Evolutionary conservation across 2,797 vertebrate genomes (phyloP).

Genomic region (Tarsius wallacei): DNA sequence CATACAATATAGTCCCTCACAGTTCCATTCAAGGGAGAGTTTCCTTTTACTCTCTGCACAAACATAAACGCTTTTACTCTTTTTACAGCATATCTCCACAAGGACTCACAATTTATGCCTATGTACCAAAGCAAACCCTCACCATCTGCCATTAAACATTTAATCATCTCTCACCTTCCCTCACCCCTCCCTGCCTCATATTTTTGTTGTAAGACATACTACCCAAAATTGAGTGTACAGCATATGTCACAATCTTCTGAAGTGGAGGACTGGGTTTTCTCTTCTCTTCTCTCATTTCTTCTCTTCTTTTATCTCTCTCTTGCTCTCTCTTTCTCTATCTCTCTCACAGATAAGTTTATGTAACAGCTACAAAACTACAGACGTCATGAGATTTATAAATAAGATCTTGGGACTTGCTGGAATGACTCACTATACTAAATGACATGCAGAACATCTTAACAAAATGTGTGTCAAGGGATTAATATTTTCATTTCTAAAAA

Average conservation of each 20-base stretch:
- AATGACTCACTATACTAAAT: constrained; percentile 66
- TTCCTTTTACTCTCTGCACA: background rate
- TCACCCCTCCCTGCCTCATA: background rate
- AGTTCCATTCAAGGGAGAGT: background rate
- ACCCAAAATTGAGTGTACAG: background rate
- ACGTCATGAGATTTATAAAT: constrained; percentile 65
- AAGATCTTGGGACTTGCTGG: constrained; percentile 26
- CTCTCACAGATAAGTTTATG: constrained; percentile 51
- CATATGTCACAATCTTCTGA: background rate
- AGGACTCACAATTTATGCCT: constrained; percentile 28
- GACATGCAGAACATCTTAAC: constrained; percentile 41
- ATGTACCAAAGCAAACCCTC: constrained; percentile 35
- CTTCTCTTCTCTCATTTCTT: no score
- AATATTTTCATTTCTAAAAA: constrained; percentile 66
- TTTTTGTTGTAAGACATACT: constrained; percentile 36
- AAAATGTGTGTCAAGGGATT: constrained; percentile 38
- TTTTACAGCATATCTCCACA: background rate
- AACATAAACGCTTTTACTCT: constrained; percentile 10
- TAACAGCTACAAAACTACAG: constrained; percentile 60
- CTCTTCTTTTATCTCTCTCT: no score
- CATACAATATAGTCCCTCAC: background rate
- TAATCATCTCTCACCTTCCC: background rate
- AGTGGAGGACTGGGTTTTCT: background rate
- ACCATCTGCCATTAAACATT: constrained; percentile 46
- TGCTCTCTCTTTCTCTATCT: background rate